phyloP scores from a whole-genome alignment of 2,113 vertebrate species.

The Chamaea fasciata region DNA sequence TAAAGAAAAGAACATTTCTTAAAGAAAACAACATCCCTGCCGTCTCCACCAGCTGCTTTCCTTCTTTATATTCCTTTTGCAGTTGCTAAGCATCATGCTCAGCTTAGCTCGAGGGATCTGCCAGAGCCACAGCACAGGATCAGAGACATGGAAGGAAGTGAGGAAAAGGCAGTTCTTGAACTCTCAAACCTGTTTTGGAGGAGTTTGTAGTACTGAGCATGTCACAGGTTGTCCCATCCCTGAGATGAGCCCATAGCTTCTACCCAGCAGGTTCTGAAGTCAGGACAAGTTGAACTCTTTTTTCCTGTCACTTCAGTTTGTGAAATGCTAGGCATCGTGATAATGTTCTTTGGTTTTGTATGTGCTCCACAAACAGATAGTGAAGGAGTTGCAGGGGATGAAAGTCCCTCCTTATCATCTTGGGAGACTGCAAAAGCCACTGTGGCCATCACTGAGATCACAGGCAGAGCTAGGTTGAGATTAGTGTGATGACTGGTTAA shows the following conservation, averaged over 20 bases:
- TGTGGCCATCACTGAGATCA: neutral
- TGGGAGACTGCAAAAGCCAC: neutral
- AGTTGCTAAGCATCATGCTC: neutral
- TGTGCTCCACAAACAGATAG: neutral
- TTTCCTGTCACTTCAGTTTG: neutral
- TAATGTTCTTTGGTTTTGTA: neutral
- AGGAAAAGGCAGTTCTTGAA: neutral
- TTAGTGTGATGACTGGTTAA: neutral
- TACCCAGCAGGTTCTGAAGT: neutral
- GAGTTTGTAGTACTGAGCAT: neutral
- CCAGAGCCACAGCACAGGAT: neutral
- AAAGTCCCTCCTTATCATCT: neutral
- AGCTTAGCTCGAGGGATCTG: neutral
- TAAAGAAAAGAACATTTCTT: neutral
- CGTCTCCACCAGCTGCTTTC: neutral
- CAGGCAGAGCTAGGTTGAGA: neutral
- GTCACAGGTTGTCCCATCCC: neutral
- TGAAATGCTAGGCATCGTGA: neutral
- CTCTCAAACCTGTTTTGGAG: neutral
- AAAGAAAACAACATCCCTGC: accelerated
- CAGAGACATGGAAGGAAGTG: neutral
- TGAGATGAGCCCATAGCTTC: neutral
- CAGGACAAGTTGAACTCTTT: neutral
- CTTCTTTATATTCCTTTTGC: neutral
- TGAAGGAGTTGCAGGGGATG: neutral